These are phyloP conservation scores for Drosophila gaucha DNA, from an alignment of 2,888 invertebrate genomes.

Conservation along the genomic window DNA sequence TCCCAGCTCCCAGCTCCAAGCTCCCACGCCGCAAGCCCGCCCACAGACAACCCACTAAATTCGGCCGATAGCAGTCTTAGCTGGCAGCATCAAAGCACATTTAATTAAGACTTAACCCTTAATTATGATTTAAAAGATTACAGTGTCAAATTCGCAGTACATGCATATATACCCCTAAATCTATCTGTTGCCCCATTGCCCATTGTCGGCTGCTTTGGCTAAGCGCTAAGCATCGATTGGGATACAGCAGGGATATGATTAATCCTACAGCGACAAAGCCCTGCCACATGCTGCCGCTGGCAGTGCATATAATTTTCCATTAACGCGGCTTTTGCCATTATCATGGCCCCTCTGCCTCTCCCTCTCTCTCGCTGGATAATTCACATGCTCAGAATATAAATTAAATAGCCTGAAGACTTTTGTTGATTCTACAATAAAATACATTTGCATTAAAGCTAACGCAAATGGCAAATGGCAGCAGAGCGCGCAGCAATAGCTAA, in stretches of 20 bases:
- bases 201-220: constrained; percentile 15
- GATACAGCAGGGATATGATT: constrained; percentile 48
- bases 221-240: constrained; percentile 31
- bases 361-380: background rate
- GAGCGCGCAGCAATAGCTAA: background rate
- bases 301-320: constrained; percentile 54
- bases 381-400: background rate
- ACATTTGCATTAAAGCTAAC: constrained; percentile 19
- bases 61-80: background rate
- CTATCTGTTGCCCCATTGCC: background rate
- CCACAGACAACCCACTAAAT: constrained; percentile 6
- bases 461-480: constrained; percentile 5
- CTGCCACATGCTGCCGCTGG: constrained; percentile 6
- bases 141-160: constrained; percentile 50
- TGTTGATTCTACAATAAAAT: background rate
- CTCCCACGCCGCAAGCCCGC: background rate
- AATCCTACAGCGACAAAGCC: constrained; percentile 28
- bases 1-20: background rate
- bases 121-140: constrained; percentile 74
- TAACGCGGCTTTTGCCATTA: constrained; percentile 32
- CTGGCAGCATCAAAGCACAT: constrained; percentile 45
- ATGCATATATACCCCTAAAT: background rate
- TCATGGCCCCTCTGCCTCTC: constrained; percentile 5
- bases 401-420: constrained; percentile 2
- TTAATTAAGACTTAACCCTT: constrained; percentile 73